These are phyloP conservation scores for Pteria penguin DNA, from an alignment of 2,888 invertebrate genomes.

Conservation along the genomic window DNA sequence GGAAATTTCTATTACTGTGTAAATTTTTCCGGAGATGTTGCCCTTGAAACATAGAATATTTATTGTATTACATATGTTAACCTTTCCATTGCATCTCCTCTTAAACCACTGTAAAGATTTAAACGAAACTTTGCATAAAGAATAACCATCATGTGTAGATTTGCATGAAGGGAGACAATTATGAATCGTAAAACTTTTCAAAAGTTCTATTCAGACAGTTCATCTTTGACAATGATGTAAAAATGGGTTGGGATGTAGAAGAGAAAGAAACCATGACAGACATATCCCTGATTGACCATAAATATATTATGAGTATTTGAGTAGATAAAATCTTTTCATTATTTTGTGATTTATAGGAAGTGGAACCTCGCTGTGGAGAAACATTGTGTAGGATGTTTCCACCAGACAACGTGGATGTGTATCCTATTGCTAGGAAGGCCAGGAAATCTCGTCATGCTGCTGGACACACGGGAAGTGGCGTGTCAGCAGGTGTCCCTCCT, in stretches of 20 bases:
- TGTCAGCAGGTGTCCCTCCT: constrained; percentile 11
- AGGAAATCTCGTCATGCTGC: constrained; percentile 63
- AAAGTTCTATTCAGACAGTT: too few species aligned
- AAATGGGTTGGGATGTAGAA: neutral
- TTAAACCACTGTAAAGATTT: too few species aligned
- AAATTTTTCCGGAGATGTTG: too few species aligned
- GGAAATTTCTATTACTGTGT: too few species aligned
- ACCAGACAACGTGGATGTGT: constrained; percentile 84
- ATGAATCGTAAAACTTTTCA: too few species aligned
- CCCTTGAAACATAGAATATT: too few species aligned
- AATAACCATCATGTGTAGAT: too few species aligned
- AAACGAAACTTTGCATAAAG: too few species aligned
- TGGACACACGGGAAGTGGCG: constrained; percentile 53
- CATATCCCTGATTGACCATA: neutral
- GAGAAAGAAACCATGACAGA: neutral
- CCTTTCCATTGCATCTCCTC: too few species aligned
- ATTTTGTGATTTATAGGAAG: constrained; percentile 87
- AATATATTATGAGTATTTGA: neutral
- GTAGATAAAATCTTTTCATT: neutral
- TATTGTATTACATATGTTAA: too few species aligned
- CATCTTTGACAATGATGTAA: too few species aligned
- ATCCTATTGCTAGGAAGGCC: constrained; percentile 76
- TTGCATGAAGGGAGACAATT: too few species aligned
- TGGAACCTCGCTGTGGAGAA: constrained; percentile 96
- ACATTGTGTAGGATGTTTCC: constrained; percentile 96